Evolutionary conservation across 37 sponge, comb jelly and placozoan species (phyloP), one percentile per base, ranked within the genome.

Genomic region (Haliclona indistincta): DNA sequence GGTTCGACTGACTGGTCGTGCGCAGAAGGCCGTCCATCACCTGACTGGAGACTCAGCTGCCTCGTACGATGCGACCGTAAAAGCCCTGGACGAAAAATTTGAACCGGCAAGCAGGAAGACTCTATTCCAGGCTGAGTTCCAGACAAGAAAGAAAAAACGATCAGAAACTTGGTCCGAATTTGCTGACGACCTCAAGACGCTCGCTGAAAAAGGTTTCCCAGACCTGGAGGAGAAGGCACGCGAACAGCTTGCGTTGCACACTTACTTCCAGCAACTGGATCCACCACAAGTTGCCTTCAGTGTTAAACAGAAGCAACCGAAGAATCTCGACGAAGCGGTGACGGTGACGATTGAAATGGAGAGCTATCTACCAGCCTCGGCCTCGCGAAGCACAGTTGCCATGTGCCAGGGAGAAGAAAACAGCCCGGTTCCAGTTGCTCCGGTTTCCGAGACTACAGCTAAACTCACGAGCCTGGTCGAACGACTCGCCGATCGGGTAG

Each of bases 291-390:
- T 84, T 0, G 63, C 72, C 0, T 77, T 84, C 43, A 26, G 65
- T 8, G 85, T 84, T 0, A 62, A 35, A 65, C 78, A 84, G 72
- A 61, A 38, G 63, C 44, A 28, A 30, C 85, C 85, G 0, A 76
- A 41, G 45, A 73, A 38, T 0, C 38, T 85, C 23, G 73, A 79
- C 26, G 74, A 54, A n/a, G 74, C 86, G 4, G 86, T 85, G 10
- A 34, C 38, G 6, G 68, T 80, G 3, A 85, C 86, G 1, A 37
- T 73, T 23, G 86, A 85, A 33, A 37, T 85, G 73, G 86, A 78
- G 52, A 62, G 78, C 2, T 84, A 70, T 49, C 35, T 61, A 1
- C 11, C 40, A 15, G 36, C 61, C 17, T 10, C 26, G 22, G 47
- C 54, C 17, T 4, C n/a, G n/a, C n/a, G n/a, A n/a, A n/a, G n/a